These are phyloP conservation scores for Enteromius fasciolatus DNA, from an alignment of 2,797 vertebrate species.

Conservation along the genomic window DNA sequence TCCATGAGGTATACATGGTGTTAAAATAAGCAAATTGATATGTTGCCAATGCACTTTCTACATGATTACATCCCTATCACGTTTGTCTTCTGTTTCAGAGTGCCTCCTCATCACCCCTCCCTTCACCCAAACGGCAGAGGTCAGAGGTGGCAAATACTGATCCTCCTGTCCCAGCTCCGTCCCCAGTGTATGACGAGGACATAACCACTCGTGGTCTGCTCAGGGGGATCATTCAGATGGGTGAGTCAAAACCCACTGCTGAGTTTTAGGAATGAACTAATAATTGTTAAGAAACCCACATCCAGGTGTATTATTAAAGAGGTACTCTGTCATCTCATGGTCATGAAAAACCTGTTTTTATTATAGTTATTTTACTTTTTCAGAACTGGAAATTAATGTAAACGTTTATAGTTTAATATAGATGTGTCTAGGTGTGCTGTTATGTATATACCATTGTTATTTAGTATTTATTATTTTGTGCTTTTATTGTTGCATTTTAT, in stretches of 20 bases:
- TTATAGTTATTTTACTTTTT: background rate
- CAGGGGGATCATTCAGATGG: conserved; percentile 56
- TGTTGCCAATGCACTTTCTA: background rate
- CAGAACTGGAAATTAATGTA: background rate
- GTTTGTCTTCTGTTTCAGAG: conserved; percentile 17
- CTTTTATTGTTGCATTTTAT: background rate
- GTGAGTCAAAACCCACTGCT: conserved; percentile 25
- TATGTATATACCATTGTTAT: background rate
- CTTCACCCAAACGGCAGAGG: conserved; percentile 42
- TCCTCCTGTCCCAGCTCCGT: background rate
- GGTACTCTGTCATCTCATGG: background rate
- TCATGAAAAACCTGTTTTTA: background rate
- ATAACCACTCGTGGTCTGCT: conserved; percentile 56
- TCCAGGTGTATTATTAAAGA: background rate
- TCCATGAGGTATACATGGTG: conserved; percentile 48
- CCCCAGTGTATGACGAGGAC: conserved; percentile 47
- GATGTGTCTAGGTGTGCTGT: no score
- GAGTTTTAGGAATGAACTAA: no score
- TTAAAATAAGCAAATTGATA: background rate
- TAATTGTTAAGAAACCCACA: background rate
- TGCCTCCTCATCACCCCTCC: conserved; percentile 27
- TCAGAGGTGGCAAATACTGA: background rate
- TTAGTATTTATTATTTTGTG: background rate
- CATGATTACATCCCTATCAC: background rate
- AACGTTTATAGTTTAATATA: no score